Base-by-base conservation (phyloP, 2,888 invertebrate genomes). In the Caenorhabditis sulstoni region DNA sequence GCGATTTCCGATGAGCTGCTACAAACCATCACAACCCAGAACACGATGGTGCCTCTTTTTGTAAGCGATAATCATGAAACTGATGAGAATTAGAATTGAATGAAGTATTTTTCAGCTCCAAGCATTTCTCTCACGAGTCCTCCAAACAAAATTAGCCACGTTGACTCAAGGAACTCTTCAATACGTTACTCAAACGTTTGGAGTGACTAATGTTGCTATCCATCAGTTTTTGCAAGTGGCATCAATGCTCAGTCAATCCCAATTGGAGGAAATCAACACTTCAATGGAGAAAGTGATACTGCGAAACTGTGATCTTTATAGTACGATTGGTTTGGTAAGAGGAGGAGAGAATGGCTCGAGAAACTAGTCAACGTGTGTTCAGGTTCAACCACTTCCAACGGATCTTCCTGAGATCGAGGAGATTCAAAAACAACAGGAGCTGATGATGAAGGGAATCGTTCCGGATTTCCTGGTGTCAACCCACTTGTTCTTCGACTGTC, bases 391-490 rank as follows among this genome's bases (percentile, higher is more conserved):
- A 7, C 37, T 49, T 0, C 73, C 73, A 16, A 9, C 8, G 4
- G 41, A 64, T 44, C 16, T 39, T 0, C 5, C 35, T n/a, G 73
- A 73, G 35, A 41, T 73, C 1, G n/a, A 8, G 3, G 64, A 57
- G n/a, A 65, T 73, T 29, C 7, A 35, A 8, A 73, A 73, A 18
- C 73, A 73, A 37, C 64, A 64, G 39, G 58, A 73, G 12, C 20
- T 20, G 3, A 35, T 73, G 44, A 44, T 18, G 22, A 58, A n/a
- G 20, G 73, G 73, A 29, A 5, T n/a, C 0, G 12, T 58, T n/a
- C 73, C 73, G 2, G 73, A 73, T 0, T 12, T 73, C 0, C 58
- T 73, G 3, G 18, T 64, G 14, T 57, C 73, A 0, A 41, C 29
- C 7, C 8, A 23, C 4, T 16, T 44, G n/a, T 4, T 65, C 11